Conservation (phyloP, 2,888 invertebrate genomes). For the Automeris io region DNA sequence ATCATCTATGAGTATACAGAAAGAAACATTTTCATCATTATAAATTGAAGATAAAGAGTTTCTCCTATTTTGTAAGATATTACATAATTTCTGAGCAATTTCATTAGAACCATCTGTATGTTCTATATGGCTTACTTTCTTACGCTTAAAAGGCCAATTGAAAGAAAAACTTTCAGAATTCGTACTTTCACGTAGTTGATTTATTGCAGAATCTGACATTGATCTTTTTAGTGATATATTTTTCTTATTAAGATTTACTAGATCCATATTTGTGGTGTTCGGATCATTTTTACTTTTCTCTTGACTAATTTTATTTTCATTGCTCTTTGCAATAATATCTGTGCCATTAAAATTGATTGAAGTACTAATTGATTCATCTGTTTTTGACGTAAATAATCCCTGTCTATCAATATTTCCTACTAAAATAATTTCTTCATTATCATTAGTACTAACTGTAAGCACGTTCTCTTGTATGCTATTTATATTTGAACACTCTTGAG, state of each 20-base stretch:
- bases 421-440: background rate
- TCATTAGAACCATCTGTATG: conserved; percentile 30
- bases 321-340: background rate
- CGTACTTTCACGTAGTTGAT: conserved; percentile 23
- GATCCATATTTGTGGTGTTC: background rate
- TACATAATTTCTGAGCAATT: conserved; percentile 36
- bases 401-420: background rate
- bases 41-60: conserved; percentile 59
- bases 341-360: background rate
- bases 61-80: conserved; percentile 49
- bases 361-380: background rate
- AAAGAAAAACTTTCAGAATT: conserved; percentile 22
- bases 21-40: conserved; percentile 56
- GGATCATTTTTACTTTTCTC: conserved; percentile 7
- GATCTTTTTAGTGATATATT: conserved; percentile 48
- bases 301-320: conserved; percentile 2
- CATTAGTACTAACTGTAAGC: background rate
- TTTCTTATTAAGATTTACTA: conserved; percentile 8
- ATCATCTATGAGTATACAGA: conserved; percentile 63
- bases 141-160: conserved; percentile 39
- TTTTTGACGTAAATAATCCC: background rate
- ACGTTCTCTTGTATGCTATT: background rate
- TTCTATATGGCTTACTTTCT: conserved; percentile 30
- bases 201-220: conserved; percentile 57
- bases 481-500: background rate